Evolutionary conservation across 2,797 vertebrate species (phyloP).

Genomic region (Falco rusticolus): DNA sequence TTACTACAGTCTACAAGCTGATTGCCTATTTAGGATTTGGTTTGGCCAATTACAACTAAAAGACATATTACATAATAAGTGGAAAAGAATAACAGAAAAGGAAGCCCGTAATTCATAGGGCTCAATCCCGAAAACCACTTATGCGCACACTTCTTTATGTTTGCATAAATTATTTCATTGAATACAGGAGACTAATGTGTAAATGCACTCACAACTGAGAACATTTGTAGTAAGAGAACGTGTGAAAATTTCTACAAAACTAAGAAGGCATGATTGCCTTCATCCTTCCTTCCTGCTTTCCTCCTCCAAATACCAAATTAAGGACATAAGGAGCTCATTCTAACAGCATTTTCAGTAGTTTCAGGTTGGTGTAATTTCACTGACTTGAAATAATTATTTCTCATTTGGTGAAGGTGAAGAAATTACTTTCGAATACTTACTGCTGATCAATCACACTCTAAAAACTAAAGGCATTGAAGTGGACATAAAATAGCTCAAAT

Average conservation of each 20-base stretch:
- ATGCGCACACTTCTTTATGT: neutral
- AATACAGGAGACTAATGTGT: neutral
- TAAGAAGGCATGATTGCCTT: neutral
- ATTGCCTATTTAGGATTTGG: neutral
- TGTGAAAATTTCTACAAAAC: neutral
- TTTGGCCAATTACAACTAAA: neutral
- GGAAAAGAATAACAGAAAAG: neutral
- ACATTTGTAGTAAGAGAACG: neutral
- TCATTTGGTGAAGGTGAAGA: neutral
- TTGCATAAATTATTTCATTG: neutral
- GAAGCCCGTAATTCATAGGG: neutral
- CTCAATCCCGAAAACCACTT: neutral
- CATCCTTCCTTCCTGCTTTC: neutral
- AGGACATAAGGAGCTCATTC: neutral
- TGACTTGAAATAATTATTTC: neutral
- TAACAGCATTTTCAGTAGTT: neutral
- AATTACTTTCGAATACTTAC: neutral
- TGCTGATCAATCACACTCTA: neutral
- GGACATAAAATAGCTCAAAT: neutral
- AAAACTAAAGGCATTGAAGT: neutral
- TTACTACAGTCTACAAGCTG: neutral
- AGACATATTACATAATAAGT: neutral
- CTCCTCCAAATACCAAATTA: neutral
- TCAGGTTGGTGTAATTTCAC: neutral
- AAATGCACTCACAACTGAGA: neutral